phyloP scores from a whole-genome alignment of 23 tunicate species.

The Pegea sp. region DNA sequence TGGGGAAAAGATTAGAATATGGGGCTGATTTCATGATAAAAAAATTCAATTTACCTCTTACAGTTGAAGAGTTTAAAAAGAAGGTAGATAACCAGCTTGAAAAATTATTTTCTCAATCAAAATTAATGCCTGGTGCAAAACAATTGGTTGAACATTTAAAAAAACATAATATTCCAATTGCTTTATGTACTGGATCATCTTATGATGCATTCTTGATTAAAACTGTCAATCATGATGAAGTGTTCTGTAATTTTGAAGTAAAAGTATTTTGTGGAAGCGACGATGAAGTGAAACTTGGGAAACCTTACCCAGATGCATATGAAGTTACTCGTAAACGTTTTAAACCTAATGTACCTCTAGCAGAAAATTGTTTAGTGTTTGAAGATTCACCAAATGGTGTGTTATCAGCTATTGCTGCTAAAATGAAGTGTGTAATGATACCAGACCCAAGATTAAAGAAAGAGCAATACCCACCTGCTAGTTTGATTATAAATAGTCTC shows the following conservation, averaged over 20 bases:
- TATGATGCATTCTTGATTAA: conserved; percentile 24
- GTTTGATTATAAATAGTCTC: conserved; percentile 29
- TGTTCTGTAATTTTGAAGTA: conserved; percentile 27
- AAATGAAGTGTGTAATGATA: conserved; percentile 95
- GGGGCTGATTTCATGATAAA: conserved; percentile 43
- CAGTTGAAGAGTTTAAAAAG: conserved; percentile 25
- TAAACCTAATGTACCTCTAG: conserved; percentile 12
- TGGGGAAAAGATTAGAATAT: conserved; percentile 49
- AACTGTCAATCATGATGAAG: conserved; percentile 26
- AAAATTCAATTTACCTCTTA: conserved; percentile 18
- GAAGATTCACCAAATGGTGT: conserved; percentile 99
- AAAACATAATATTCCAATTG: conserved; percentile 39
- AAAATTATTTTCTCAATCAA: conserved; percentile 24
- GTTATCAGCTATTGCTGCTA: conserved; percentile 47
- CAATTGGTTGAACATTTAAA: conserved; percentile 37
- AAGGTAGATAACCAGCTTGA: conserved; percentile 11
- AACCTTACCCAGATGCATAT: conserved; percentile 89
- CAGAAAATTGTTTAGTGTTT: conserved; percentile 44
- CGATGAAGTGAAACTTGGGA: conserved; percentile 77
- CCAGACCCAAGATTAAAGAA: conserved; percentile 45
- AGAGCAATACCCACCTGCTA: conserved; percentile 32
- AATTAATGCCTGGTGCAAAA: conserved; percentile 56
- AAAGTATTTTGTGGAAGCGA: conserved; percentile 80
- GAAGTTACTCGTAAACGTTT: conserved; percentile 41
- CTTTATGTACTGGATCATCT: conserved; percentile 62